Base-by-base conservation (phyloP, 2,888 invertebrate genomes). In the Drosophila mimetica region DNA sequence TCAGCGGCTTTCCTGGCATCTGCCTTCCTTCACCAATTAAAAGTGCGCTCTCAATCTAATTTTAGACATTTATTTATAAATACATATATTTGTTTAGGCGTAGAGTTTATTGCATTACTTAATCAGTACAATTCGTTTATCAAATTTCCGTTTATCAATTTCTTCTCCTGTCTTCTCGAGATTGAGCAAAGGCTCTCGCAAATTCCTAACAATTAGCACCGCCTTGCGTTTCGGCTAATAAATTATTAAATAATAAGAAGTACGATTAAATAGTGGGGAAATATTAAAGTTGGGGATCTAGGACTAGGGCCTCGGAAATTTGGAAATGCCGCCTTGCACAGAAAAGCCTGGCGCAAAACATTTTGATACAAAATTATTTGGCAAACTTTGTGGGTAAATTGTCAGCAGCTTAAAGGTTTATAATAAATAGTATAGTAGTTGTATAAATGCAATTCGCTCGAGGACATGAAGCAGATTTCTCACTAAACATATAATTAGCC, bases 361-460 rank as follows among this genome's bases (percentile, higher is more conserved):
- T 90, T 90, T 90, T 90, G 90, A 90, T 90, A 90, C 89, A 90
- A 90, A 90, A 90, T 86, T 86, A 86, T 88, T 88, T 88, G 79
- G 80, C 73, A 80, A 89, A 74, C 74, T 81, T 63, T 77, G 78
- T 46, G 63, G 47, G 55, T 25, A 30, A 52, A 34, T 34, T 30
- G 52, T 37, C 18, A 71, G 74, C 74, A 63, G 76, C 64, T 71
- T 41, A 58, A 79, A 60, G 51, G 70, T 70, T 75, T 60, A 50
- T 50, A 76, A 76, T 78, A 78, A 76, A 80, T 77, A 83, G 61
- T 74, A 70, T 75, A 78, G 79, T 76, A 77, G 66, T 64, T 74
- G 65, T 86, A 67, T 86, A 86, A 84, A 86, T 84, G 82, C 84
- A 84, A 58, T 76, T 77, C 74, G 74, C 76, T 75, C 79, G 65